phyloP scores from a whole-genome alignment of 2,113 vertebrate genomes.

The Actinemys pallida region DNA sequence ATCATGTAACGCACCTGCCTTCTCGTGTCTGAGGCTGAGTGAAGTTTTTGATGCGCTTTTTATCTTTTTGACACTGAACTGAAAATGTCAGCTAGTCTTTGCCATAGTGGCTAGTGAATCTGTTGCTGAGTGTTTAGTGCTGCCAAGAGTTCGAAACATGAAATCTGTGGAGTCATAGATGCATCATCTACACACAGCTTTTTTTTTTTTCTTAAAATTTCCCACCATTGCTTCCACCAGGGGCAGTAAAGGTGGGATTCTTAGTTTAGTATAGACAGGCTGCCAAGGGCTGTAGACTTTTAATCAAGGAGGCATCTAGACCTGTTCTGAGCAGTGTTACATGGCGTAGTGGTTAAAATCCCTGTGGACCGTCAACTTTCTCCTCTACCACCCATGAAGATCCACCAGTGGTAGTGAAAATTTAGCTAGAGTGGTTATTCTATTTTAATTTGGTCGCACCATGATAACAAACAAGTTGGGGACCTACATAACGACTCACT shows the following conservation, averaged over 20 bases:
- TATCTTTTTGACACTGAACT: not conserved
- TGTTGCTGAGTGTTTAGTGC: not conserved
- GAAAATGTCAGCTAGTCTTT: not conserved
- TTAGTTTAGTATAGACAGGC: no score
- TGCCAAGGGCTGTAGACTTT: not conserved
- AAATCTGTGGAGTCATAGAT: not conserved
- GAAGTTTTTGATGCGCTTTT: not conserved
- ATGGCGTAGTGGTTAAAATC: not conserved
- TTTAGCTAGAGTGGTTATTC: not conserved
- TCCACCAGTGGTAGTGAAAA: not conserved
- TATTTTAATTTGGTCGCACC: not conserved
- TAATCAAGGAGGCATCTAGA: not conserved
- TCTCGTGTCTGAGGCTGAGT: not conserved
- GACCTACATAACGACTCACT: not conserved
- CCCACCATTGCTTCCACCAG: not conserved
- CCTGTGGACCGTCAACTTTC: no score
- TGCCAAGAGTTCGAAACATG: not conserved
- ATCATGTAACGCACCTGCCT: slow-evolving; percentile 6
- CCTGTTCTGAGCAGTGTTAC: not conserved
- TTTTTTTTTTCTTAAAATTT: not conserved
- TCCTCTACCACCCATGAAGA: no score
- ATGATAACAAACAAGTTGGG: no score
- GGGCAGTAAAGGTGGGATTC: not conserved
- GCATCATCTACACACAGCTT: not conserved
- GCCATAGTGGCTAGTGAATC: not conserved